Conservation (phyloP, 2,113 vertebrate genomes). For the Trichomycterus rosablanca region DNA sequence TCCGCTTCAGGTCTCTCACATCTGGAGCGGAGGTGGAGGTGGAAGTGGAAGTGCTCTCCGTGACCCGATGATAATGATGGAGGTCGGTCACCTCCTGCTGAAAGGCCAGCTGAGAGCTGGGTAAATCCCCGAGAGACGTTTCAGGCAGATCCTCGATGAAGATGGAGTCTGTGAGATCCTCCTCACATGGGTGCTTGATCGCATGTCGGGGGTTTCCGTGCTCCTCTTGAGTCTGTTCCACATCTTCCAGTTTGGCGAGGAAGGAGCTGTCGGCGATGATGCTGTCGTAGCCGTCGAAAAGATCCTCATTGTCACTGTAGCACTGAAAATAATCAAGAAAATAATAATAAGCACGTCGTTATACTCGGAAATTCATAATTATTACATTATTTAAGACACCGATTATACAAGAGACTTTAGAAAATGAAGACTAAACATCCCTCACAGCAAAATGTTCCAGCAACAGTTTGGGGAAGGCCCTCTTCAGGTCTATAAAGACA, state of each 20-base stretch:
- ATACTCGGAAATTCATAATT: not conserved
- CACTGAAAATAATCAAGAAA: constrained; percentile 59
- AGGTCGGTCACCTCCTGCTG: constrained; percentile 38
- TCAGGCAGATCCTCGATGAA: constrained; percentile 43
- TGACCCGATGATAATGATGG: constrained; percentile 26
- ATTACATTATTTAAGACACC: not conserved
- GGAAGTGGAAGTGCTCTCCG: constrained; percentile 46
- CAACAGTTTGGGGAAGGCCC: no score
- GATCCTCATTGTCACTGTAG: constrained; percentile 74
- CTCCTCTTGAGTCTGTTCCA: constrained; percentile 54
- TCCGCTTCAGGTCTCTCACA: no score
- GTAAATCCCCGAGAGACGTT: constrained; percentile 64
- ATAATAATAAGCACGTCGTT: not conserved
- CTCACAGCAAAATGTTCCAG: no score
- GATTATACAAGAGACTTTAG: no score
- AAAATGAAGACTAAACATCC: no score
- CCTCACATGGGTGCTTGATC: no score
- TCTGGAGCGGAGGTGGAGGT: not conserved
- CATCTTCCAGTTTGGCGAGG: constrained; percentile 68
- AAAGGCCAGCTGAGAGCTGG: constrained; percentile 70
- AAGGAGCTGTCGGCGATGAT: constrained; percentile 73
- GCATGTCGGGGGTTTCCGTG: constrained; percentile 4
- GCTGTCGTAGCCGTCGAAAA: constrained; percentile 83
- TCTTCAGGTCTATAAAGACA: no score
- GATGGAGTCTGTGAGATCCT: constrained; percentile 27